Evolutionary conservation across 2,113 vertebrate genomes (phyloP).

Genomic region (Cichladusa arquata): DNA sequence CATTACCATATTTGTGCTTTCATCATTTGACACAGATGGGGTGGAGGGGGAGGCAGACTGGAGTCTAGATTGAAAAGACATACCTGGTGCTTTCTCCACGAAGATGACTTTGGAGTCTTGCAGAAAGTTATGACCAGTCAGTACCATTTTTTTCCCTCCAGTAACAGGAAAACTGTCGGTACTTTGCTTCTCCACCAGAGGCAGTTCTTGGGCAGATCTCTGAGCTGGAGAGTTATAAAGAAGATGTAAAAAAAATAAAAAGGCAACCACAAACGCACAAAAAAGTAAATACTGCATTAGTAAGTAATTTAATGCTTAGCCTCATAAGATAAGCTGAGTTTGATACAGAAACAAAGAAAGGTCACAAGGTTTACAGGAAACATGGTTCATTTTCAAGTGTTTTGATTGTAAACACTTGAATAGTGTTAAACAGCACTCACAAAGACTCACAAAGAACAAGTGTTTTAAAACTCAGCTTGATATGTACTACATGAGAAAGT

Average conservation of each 20-base stretch:
- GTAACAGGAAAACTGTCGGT: conserved; percentile 85
- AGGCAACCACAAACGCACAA: neutral
- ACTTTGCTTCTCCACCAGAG: conserved; percentile 95
- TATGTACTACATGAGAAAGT: neutral
- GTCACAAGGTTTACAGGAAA: conserved; percentile 1
- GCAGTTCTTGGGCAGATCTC: conserved; percentile 96
- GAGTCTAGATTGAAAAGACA: neutral
- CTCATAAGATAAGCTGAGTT: neutral
- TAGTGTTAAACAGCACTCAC: neutral
- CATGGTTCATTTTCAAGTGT: neutral
- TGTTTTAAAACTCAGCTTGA: neutral
- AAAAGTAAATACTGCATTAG: neutral
- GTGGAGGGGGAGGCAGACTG: neutral
- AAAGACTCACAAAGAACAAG: neutral
- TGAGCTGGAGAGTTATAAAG: conserved; percentile 77
- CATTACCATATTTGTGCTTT: neutral
- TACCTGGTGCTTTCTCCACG: conserved; percentile 97
- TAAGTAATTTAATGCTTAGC: neutral
- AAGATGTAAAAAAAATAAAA: neutral
- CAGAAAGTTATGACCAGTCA: conserved; percentile 93
- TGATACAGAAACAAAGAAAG: neutral
- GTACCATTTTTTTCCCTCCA: conserved; percentile 92
- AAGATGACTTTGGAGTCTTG: conserved; percentile 97
- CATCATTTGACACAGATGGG: neutral
- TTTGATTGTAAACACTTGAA: neutral